Percentiles rank a stretch among this genome's conserved stretches.
Evolutionary conservation across 1,140 invertebrate genomes (phyloP).

Genomic region (Penaeus vannamei): DNA sequence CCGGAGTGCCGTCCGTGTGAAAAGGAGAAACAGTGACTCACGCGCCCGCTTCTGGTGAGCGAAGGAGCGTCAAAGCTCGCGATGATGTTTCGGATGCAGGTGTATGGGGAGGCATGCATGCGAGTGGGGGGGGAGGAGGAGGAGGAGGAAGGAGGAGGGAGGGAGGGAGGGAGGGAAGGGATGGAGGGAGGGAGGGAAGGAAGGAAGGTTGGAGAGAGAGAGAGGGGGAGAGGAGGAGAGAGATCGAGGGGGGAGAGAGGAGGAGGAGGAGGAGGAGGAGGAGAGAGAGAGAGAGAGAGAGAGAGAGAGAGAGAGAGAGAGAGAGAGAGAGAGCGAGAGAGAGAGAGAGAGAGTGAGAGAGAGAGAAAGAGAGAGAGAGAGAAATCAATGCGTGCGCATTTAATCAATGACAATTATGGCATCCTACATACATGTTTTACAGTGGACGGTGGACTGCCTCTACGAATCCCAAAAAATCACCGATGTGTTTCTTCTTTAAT

Average conservation of each 20-base stretch:
- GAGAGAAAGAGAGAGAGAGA: background rate
- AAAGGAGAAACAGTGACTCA: too few relatives aligned
- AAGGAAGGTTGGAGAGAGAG: constrained; percentile 26
- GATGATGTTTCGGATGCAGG: background rate
- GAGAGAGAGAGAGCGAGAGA: background rate
- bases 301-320: background rate
- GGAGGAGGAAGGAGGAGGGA: too few relatives aligned
- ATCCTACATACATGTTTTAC: too few relatives aligned
- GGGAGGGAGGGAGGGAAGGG: background rate
- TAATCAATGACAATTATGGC: too few relatives aligned
- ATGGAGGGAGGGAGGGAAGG: constrained; percentile 26
- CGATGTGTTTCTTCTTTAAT: too few relatives aligned
- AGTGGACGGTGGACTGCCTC: too few relatives aligned
- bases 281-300: background rate
- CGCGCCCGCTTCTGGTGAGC: too few relatives aligned
- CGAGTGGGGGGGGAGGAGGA: background rate
- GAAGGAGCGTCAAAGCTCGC: too few relatives aligned
- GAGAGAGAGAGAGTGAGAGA: background rate
- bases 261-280: background rate
- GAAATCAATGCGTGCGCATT: background rate
- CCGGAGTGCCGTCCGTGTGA: too few relatives aligned
- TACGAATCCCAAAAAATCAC: too few relatives aligned
- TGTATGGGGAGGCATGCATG: background rate
- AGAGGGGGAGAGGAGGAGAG: background rate
- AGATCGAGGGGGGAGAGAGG: background rate